A percentile compares a stretch with the other conserved stretches of the same genome.
Conservation (phyloP, 53 echinoderm and acorn worm species). For the Zoroaster sp. region DNA sequence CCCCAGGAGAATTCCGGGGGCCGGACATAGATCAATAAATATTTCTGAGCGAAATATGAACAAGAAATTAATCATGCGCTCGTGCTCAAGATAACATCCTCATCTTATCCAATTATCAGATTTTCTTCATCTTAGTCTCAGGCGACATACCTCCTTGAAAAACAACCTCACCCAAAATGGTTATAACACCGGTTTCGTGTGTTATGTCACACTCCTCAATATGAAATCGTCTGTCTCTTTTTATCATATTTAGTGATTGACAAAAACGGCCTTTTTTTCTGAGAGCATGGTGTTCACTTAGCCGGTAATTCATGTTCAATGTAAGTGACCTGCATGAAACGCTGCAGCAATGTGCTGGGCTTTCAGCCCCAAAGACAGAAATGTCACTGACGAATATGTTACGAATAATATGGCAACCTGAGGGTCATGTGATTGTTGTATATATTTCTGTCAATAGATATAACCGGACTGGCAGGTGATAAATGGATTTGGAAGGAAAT, state of each 20-base stretch:
- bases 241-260: constrained; percentile 8
- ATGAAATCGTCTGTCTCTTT: neutral
- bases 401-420: neutral
- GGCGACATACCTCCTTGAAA: neutral
- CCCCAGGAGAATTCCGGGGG: neutral
- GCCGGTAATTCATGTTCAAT: neutral
- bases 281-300: neutral
- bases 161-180: neutral
- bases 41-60: neutral
- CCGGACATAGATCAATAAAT: constrained; percentile 7
- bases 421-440: neutral
- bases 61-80: constrained; percentile 11
- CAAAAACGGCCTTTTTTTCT: too few relatives aligned
- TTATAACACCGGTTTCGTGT: constrained; percentile 6
- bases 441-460: neutral
- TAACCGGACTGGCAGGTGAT: neutral
- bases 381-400: constrained; percentile 1
- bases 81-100: constrained; percentile 10
- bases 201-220: neutral
- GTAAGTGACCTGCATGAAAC: neutral
- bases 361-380: neutral
- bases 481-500: neutral
- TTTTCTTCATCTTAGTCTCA: constrained; percentile 2
- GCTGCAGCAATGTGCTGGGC: neutral
- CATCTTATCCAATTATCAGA: constrained; percentile 49